A percentile compares a stretch with the other conserved stretches of the same genome.
Conservation (phyloP, 2,888 invertebrate genomes). For the Spialia ferax region DNA sequence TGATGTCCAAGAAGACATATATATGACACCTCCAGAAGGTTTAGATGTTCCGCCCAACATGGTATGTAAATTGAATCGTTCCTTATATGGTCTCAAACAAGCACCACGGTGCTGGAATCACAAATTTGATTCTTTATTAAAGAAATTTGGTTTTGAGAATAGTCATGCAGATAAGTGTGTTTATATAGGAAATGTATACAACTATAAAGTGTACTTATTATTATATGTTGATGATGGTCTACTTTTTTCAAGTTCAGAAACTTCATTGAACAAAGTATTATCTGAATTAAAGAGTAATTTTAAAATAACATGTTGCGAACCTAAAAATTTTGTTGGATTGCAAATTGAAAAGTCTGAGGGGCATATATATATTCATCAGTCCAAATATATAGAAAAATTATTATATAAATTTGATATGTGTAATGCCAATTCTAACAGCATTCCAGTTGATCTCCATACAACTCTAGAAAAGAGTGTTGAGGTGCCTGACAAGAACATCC, state of each 20-base stretch:
- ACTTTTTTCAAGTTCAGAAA: not conserved
- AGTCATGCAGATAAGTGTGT: conserved; percentile 3
- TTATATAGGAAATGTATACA: not conserved
- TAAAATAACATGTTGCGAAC: not conserved
- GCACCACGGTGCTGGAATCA: conserved; percentile 3
- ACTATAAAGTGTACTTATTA: not conserved
- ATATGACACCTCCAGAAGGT: not conserved
- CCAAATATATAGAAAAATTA: not conserved
- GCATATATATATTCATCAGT: not conserved
- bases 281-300: not conserved
- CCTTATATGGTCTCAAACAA: not conserved
- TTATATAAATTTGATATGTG: not conserved
- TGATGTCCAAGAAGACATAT: not conserved
- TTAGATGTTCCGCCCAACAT: not conserved
- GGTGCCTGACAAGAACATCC: not conserved
- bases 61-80: conserved; percentile 4
- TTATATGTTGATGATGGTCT: not conserved
- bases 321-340: not conserved
- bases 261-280: not conserved
- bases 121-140: not conserved
- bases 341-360: not conserved
- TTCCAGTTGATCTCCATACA: not conserved
- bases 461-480: not conserved
- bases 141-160: conserved; percentile 4
- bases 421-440: not conserved